Evolutionary conservation across 2,113 vertebrate species (phyloP), one percentile per base, ranked within the genome.

Genomic region (Phrynocephalus versicolor): DNA sequence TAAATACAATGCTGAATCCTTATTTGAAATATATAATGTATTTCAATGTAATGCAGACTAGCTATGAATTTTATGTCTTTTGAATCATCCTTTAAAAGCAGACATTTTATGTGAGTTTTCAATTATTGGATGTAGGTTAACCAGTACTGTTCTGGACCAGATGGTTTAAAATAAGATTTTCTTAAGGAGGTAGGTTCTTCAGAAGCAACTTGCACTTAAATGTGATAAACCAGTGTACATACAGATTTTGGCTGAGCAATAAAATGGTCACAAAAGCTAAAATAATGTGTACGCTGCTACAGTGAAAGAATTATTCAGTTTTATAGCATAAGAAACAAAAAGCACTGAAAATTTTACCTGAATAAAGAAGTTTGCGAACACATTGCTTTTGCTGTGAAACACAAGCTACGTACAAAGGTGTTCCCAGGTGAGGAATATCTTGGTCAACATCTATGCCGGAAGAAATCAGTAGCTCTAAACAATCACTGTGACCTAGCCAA

Each of bases 371-470:
- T 74, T 97, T 98, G 89, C 96, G 96, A 91, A 97, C 95, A 76
- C 98, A 99, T 55, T 97, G 96, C 73, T 97, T 96, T 89, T 99
- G 97, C 91, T 97, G 97, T 87, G 97, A 97, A 88, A 96, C 41
- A 82, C 98, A 99, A 75, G 98, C 98, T 9, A 97, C 97, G 45
- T 99, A 99, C 23, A 99, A 97, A 65, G 98, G 97, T 0, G 98
- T 99, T 91, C 98, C 98, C 95, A 98, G 91, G 84, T 98, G 97
- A 94, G 98, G 97, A 93, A 98, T 97, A 83, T 98, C 97, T 93
- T 97, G 96, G 93, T 99, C 98, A 90, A 99, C 97, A 70, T 99
- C 98, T 88, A 97, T 96, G 77, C 97, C 98, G 96, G 98, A 98
- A 78, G 97, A 97, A 84, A 99, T 96, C 90, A 99, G 95, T 16